These are phyloP conservation scores for Disparrhopalites patrizii DNA, from an alignment of 2,888 invertebrate species.

Conservation along the genomic window DNA sequence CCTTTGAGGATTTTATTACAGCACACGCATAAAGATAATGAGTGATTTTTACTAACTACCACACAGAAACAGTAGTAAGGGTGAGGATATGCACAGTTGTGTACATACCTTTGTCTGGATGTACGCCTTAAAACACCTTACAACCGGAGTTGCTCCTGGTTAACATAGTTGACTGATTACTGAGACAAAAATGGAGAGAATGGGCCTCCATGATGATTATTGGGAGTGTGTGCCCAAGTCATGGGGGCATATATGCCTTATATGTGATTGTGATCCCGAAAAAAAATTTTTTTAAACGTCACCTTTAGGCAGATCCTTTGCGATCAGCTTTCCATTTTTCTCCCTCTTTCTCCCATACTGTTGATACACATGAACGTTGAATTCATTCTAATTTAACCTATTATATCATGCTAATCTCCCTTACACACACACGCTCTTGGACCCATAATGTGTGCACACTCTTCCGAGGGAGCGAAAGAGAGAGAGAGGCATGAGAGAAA, in stretches of 20 bases:
- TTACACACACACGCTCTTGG: no score
- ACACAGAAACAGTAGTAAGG: no score
- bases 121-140: no score
- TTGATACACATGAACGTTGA: no score
- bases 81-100: no score
- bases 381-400: neutral
- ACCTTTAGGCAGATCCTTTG: slow-evolving; percentile 25
- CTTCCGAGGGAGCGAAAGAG: neutral
- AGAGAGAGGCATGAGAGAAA: neutral
- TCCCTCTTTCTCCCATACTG: neutral
- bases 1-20: no score
- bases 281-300: slow-evolving; percentile 24
- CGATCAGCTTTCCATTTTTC: no score
- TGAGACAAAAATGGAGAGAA: no score
- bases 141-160: neutral
- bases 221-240: no score
- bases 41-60: no score
- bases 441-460: neutral
- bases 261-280: neutral
- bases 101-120: no score
- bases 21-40: no score
- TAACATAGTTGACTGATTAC: slow-evolving; percentile 9
- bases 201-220: slow-evolving; percentile 1
- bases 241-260: neutral
- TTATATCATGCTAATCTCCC: slow-evolving; percentile 7